Conservation (phyloP, 2,888 invertebrate genomes). For the Agrochola litura region DNA sequence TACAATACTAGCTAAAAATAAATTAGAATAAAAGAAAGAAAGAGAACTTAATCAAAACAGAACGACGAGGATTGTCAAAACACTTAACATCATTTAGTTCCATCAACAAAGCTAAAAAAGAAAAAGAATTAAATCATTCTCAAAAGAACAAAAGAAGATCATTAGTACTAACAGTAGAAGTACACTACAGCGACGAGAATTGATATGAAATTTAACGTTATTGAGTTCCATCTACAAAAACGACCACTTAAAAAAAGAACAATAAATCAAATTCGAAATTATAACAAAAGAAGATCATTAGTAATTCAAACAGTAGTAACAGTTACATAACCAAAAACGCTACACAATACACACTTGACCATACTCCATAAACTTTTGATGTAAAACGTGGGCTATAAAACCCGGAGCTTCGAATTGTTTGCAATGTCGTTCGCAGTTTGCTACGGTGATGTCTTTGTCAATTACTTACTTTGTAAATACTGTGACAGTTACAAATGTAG, state of each 20-base stretch:
- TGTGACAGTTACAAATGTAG: slow-evolving; percentile 15
- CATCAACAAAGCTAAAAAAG: background rate
- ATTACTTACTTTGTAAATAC: slow-evolving; percentile 61
- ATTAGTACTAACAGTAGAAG: slow-evolving; percentile 6
- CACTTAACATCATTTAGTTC: too few species aligned
- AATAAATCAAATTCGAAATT: background rate
- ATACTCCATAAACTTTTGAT: slow-evolving; percentile 63
- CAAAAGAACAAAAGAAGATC: background rate
- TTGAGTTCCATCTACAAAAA: background rate
- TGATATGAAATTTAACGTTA: too few species aligned
- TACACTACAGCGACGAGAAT: too few species aligned
- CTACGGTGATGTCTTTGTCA: slow-evolving; percentile 56
- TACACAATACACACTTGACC: slow-evolving; percentile 69
- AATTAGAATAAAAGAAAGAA: too few species aligned
- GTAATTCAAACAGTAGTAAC: slow-evolving; percentile 23
- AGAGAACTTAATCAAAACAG: too few species aligned
- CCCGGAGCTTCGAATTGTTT: slow-evolving; percentile 61
- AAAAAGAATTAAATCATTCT: background rate
- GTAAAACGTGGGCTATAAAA: slow-evolving; percentile 71
- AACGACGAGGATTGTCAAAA: background rate
- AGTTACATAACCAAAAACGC: slow-evolving; percentile 56
- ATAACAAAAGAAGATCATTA: slow-evolving; percentile 19
- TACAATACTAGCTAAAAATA: too few species aligned
- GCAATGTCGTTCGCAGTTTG: slow-evolving; percentile 61
- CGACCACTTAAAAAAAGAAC: background rate